A percentile compares a stretch with the other conserved stretches of the same genome.
phyloP scores from a whole-genome alignment of 2,797 vertebrate species.

The Cephalopachus bancanus region DNA sequence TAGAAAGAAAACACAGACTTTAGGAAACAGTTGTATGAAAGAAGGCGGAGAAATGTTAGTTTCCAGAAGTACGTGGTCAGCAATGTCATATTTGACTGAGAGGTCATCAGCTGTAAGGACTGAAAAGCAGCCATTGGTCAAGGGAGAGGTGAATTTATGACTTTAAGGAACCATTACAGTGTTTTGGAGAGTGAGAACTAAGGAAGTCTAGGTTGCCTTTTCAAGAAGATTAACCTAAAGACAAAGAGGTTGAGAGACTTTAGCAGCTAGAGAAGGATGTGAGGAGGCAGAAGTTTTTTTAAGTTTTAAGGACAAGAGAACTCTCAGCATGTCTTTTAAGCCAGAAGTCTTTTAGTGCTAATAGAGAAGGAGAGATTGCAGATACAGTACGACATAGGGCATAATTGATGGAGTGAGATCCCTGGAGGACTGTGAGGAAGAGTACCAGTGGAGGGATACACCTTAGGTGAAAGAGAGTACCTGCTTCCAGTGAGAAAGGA shows the following conservation, averaged over 20 bases:
- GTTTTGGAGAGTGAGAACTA: neutral
- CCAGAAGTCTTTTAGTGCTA: neutral
- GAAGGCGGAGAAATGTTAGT: neutral
- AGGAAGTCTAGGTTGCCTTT: constrained; percentile 48
- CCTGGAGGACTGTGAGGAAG: neutral
- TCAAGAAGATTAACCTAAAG: constrained; percentile 31
- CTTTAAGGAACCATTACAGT: neutral
- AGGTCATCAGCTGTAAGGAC: neutral
- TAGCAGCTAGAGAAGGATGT: neutral
- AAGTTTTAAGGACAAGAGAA: constrained; percentile 35
- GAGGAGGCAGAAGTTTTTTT: neutral
- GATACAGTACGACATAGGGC: constrained; percentile 1
- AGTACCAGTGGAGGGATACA: neutral
- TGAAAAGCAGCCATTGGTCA: neutral
- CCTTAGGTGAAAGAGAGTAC: neutral
- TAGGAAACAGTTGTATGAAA: constrained; percentile 18
- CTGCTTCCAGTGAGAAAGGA: neutral
- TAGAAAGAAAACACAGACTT: constrained; percentile 1
- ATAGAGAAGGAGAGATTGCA: neutral
- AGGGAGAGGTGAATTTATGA: neutral
- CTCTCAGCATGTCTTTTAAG: constrained; percentile 31
- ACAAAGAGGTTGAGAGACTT: neutral
- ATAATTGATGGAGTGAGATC: neutral
- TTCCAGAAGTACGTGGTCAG: neutral
- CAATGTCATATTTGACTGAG: constrained; percentile 37